phyloP scores from a whole-genome alignment of 2,113 vertebrate genomes.

The Odontesthes bonariensis region DNA sequence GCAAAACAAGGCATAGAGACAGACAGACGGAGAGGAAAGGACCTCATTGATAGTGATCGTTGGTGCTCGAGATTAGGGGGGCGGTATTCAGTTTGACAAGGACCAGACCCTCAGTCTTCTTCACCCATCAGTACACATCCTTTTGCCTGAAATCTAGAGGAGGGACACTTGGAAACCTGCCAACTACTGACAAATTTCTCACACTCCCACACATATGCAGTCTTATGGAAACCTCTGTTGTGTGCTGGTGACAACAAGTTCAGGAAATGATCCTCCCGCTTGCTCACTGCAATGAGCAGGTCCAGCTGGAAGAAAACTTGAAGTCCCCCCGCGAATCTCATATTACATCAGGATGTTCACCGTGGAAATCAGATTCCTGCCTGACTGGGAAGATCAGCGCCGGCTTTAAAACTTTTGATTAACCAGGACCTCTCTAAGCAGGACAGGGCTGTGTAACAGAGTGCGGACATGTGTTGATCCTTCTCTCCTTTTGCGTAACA shows the following conservation, averaged over 20 bases:
- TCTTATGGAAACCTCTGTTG: slow-evolving; percentile 30
- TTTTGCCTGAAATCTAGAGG: slow-evolving; percentile 16
- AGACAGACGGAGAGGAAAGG: slow-evolving; percentile 10
- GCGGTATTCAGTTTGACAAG: slow-evolving; percentile 50
- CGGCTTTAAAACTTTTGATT: slow-evolving; percentile 47
- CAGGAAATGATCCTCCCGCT: slow-evolving; percentile 39
- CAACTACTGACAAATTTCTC: slow-evolving; percentile 45
- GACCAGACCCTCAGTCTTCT: slow-evolving; percentile 50
- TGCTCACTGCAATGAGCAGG: slow-evolving; percentile 6
- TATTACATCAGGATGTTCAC: slow-evolving; percentile 3
- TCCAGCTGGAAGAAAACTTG: slow-evolving; percentile 42
- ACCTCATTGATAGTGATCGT: slow-evolving; percentile 25
- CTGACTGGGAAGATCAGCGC: slow-evolving; percentile 5
- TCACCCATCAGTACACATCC: slow-evolving; percentile 40
- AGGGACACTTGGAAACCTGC: slow-evolving; percentile 40
- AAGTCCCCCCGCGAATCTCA: slow-evolving; percentile 28
- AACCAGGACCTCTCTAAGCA: slow-evolving; percentile 18
- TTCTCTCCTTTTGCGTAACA: slow-evolving; percentile 32
- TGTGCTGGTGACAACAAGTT: slow-evolving; percentile 29
- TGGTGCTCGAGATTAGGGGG: slow-evolving; percentile 10
- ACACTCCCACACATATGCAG: slow-evolving; percentile 5
- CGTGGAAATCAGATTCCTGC: not conserved
- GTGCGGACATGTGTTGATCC: slow-evolving; percentile 40
- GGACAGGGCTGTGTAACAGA: slow-evolving; percentile 14
- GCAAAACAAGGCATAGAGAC: slow-evolving; percentile 16